phyloP scores from a whole-genome alignment of 2,113 vertebrate species.

The Pollimyrus isidori region DNA sequence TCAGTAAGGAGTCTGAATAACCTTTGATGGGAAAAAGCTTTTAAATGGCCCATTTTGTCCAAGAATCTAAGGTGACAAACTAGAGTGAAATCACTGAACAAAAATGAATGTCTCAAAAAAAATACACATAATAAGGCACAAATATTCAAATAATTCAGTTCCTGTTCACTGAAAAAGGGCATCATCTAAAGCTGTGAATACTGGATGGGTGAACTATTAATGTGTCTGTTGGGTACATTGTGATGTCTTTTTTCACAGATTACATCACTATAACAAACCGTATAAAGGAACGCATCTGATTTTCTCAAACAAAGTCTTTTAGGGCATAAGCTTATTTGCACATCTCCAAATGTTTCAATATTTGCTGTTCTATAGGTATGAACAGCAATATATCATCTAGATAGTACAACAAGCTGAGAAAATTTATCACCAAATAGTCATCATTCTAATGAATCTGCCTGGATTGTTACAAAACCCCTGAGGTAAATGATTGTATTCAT shows the following conservation, averaged over 20 bases:
- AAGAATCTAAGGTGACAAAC: not conserved
- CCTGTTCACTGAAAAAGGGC: not conserved
- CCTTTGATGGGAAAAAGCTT: not conserved
- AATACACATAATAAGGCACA: not conserved
- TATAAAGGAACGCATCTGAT: not conserved
- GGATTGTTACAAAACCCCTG: not conserved
- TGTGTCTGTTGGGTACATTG: not conserved
- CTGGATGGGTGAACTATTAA: not conserved
- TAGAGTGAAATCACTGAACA: not conserved
- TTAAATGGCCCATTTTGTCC: not conserved
- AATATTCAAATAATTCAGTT: not conserved
- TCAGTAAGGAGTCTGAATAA: not conserved
- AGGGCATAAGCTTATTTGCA: not conserved
- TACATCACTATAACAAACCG: not conserved
- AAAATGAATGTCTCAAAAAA: not conserved
- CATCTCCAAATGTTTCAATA: conserved; percentile 1
- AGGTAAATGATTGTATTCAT: not conserved
- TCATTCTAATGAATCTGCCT: not conserved
- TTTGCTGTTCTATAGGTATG: not conserved
- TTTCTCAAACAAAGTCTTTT: not conserved
- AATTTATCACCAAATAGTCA: not conserved
- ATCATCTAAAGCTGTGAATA: not conserved
- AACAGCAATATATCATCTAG: not conserved
- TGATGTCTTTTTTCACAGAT: not conserved
- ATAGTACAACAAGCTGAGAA: not conserved